Evolutionary conservation across 2,797 vertebrate genomes (phyloP).

Genomic region (Phaenicophaeus curvirostris): DNA sequence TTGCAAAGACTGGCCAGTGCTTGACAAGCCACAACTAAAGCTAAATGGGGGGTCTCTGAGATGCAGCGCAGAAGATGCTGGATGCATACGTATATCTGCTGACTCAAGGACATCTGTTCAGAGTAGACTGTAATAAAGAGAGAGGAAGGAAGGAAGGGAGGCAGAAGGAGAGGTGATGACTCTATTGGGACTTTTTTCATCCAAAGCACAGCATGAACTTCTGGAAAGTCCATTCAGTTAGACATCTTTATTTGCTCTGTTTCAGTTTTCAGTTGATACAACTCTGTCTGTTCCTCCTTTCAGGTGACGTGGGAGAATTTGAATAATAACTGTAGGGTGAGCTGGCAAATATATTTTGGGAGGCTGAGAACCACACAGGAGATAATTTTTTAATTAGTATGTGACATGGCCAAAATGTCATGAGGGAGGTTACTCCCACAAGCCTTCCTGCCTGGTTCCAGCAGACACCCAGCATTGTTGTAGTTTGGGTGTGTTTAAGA

Average conservation of each 20-base stretch:
- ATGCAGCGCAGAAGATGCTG: fast-evolving
- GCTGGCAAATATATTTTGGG: neutral
- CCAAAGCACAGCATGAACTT: neutral
- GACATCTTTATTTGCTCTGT: neutral
- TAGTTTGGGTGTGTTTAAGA: neutral
- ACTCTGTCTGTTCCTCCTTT: neutral
- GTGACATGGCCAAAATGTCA: neutral
- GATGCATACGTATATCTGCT: fast-evolving
- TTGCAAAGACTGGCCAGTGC: neutral
- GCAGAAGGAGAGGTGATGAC: neutral
- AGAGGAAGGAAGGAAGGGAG: neutral
- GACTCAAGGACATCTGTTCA: neutral
- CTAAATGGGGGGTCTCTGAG: neutral
- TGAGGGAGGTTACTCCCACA: fast-evolving
- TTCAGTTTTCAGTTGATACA: neutral
- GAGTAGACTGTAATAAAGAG: neutral
- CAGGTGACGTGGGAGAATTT: neutral
- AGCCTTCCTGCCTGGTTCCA: neutral
- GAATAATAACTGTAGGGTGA: neutral
- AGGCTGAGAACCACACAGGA: neutral
- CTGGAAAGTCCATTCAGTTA: neutral
- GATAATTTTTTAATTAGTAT: neutral
- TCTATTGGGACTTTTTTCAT: neutral
- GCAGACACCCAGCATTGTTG: neutral
- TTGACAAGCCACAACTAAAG: fast-evolving